Evolutionary conservation across 2,113 vertebrate species (phyloP).

Genomic region (Protobothrops mucrosquamatus): DNA sequence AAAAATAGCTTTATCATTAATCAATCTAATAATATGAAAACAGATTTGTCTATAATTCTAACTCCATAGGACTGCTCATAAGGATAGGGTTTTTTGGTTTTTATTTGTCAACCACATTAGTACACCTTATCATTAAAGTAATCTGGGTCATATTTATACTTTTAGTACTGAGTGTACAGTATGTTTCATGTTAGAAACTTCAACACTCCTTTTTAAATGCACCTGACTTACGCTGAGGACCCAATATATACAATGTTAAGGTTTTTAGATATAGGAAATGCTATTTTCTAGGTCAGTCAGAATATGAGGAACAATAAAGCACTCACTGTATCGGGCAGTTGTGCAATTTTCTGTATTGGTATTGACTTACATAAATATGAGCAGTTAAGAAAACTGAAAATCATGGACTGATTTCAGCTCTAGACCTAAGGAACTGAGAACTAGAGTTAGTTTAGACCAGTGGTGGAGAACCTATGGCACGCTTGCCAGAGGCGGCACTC

Average conservation of each 20-base stretch:
- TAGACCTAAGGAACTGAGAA: not conserved
- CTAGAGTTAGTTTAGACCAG: not conserved
- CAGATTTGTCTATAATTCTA: not conserved
- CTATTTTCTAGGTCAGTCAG: not conserved
- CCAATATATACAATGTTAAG: not conserved
- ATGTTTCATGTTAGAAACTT: not conserved
- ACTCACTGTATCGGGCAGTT: not conserved
- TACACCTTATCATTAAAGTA: conserved; percentile 23
- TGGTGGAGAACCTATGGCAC: too few relatives aligned
- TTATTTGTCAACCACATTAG: not conserved
- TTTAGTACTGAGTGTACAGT: not conserved
- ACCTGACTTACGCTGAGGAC: not conserved
- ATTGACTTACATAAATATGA: not conserved
- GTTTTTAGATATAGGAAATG: not conserved
- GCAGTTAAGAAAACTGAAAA: not conserved
- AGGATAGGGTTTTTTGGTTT: not conserved
- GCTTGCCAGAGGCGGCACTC: too few relatives aligned
- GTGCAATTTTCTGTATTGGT: not conserved
- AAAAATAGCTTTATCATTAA: not conserved
- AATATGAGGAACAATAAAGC: not conserved
- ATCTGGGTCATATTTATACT: not conserved
- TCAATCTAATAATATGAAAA: not conserved
- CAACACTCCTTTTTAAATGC: not conserved
- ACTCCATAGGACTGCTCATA: not conserved
- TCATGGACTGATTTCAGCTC: not conserved